Evolutionary conservation across 2,888 invertebrate genomes (phyloP), one percentile per base, ranked within the genome.

Genomic region (Tetragonisca angustula): DNA sequence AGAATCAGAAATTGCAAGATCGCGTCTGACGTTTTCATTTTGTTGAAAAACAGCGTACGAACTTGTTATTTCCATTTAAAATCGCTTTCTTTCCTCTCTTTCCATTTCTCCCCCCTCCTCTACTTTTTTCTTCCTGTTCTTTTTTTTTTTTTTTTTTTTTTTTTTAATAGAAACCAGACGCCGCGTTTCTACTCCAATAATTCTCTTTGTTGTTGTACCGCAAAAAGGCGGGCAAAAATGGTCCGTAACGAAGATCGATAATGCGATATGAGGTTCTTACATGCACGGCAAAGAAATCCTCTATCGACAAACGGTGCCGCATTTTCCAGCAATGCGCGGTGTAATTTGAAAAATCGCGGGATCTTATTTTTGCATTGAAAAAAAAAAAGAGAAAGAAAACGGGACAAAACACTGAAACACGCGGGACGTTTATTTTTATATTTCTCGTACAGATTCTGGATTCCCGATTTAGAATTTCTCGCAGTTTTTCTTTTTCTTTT

Each of bases 181-280:
- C 62, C 59, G 21, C 21, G 49, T 62, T 81, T 81, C 81, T 81
- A 81, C 81, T 79, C 81, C 73, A 81, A 81, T 79, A 81, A 81
- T 79, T 81, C 72, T 78, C 81, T 79, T 67, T 68, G 81, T 78
- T 68, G 67, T 62, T 68, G 61, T 78, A 71, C 61, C 67, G 54
- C 61, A 68, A 81, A 81, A 61, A 52, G 79, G 59, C 43, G 81
- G 62, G 61, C 81, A 81, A 81, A 71, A 68, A 72, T 67, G 74
- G 61, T 52, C 72, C 54, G 68, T 78, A 72, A 72, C 65, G 72
- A 54, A 78, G 81, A 81, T 81, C 81, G 43, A 81, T 81, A 81
- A 67, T 19, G 59, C 68, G 67, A 72, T 49, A 61, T 9, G 67
- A 71, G 27, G 65, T 81, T 72, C 72, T 81, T 81, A 68, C 21